Evolutionary conservation across 2,888 invertebrate genomes (phyloP), one percentile per base, ranked within the genome.

Genomic region (Agonopterix subpropinquella): DNA sequence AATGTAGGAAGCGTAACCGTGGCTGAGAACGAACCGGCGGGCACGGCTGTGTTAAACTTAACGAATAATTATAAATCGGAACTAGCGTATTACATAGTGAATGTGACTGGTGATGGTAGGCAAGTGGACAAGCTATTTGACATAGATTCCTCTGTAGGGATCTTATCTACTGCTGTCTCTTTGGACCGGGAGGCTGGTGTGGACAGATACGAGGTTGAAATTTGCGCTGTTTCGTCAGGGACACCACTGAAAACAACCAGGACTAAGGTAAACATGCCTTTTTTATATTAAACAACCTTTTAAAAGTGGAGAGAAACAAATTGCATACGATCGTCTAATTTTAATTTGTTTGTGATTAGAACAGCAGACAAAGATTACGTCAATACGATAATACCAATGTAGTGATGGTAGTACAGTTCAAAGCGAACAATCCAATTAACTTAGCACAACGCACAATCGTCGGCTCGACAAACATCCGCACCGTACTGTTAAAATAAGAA

Each of bases 41-140:
- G 97, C 48, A 95, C 95, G 10, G 94, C 94, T 65, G 94, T 98
- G 59, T 79, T 96, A 64, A 94, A 94, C 62, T 92, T 98, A 63
- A 91, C 90, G 57, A 96, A 95, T 64, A 91, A 92, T 59, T 90
- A 91, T 59, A 89, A 90, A 65, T 88, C 83, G 49, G 91, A 91
- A 48, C 91, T 97, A 76, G 96, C 96, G 80, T 98, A 96, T 88
- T 97, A 96, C 85, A 94, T 98, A 78, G 96, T 96, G 65, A 95
- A 94, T 87, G 94, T 95, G 79, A 94, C 94, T 66, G 92, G 91
- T 73, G 89, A 84, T 58, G 93, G 93, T 54, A 90, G 89, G 61
- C 94, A 95, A 87, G 95, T 95, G 72, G 96, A 96, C 86, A 92
- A 96, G 69, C 89, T 96, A 65, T 98, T 98, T 78, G 96, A 96